Conservation (phyloP, 2,888 invertebrate genomes). For the Agrenia bidenticulata region DNA sequence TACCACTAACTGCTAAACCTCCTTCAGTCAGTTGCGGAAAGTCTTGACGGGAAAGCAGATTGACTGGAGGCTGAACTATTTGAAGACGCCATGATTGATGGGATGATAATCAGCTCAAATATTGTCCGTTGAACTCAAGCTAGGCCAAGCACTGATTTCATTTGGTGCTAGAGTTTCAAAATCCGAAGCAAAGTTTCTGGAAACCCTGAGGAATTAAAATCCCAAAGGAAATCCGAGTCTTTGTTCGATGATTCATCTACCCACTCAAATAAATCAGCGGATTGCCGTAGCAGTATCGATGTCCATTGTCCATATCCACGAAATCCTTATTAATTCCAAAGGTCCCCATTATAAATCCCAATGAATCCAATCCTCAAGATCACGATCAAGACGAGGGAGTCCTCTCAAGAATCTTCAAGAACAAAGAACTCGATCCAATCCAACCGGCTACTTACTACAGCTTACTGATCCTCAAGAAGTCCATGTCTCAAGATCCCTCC, state of each 20-base stretch:
- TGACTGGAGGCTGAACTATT: no score
- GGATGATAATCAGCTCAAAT: not conserved
- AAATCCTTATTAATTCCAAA: no score
- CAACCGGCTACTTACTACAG: not conserved
- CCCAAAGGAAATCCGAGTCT: not conserved
- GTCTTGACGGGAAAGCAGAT: no score
- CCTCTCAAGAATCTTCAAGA: conserved; percentile 2
- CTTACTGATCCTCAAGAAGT: not conserved
- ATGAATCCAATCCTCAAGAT: not conserved
- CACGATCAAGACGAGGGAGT: not conserved
- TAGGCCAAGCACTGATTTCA: conserved; percentile 50
- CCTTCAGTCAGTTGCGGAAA: no score
- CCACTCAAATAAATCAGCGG: conserved; percentile 48
- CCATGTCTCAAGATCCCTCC: conserved; percentile 1
- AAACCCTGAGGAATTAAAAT: no score
- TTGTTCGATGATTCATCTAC: conserved; percentile 26
- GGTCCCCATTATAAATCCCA: no score
- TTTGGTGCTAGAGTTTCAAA: conserved; percentile 46
- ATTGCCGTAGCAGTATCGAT: conserved; percentile 36
- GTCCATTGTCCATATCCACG: no score
- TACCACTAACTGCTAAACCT: no score
- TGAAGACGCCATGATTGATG: no score
- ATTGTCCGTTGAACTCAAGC: conserved; percentile 25
- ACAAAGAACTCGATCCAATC: conserved; percentile 4
- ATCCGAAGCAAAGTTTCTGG: conserved; percentile 1